Evolutionary conservation across 2,113 vertebrate species (phyloP).

Genomic region (Protobothrops mucrosquamatus): DNA sequence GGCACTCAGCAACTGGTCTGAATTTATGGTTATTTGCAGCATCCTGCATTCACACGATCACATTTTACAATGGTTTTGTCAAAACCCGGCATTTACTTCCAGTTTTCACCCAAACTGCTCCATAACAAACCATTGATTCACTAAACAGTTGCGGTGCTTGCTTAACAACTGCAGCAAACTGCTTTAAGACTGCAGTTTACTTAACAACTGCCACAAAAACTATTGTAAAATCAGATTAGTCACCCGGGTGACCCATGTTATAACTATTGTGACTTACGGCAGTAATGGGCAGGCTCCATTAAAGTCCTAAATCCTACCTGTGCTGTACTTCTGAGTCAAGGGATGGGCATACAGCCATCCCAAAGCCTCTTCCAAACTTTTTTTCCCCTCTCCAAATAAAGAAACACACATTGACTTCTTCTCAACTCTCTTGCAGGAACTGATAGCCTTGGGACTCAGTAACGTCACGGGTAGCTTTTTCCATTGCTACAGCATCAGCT

Average conservation of each 20-base stretch:
- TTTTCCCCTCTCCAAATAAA: not conserved
- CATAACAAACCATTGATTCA: not conserved
- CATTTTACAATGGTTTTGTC: not conserved
- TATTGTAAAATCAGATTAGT: not conserved
- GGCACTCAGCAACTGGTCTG: not conserved
- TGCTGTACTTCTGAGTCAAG: not conserved
- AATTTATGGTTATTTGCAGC: not conserved
- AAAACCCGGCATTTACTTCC: not conserved
- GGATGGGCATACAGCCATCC: not conserved
- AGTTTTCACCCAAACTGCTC: not conserved
- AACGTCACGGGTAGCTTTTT: conserved; percentile 87
- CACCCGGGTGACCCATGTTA: not conserved
- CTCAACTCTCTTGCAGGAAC: conserved; percentile 73
- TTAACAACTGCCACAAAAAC: not conserved
- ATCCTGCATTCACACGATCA: not conserved
- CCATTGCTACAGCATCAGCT: conserved; percentile 89
- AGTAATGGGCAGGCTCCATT: not conserved
- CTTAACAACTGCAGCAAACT: not conserved
- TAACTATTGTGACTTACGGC: not conserved
- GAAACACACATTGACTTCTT: not conserved
- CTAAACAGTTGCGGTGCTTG: not conserved
- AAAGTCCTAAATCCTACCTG: not conserved
- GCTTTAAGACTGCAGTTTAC: not conserved
- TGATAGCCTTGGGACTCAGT: conserved; percentile 86
- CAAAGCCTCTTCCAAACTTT: not conserved